Conservation (phyloP, 1,140 invertebrate genomes). For the Philotrypesis tridentata region DNA sequence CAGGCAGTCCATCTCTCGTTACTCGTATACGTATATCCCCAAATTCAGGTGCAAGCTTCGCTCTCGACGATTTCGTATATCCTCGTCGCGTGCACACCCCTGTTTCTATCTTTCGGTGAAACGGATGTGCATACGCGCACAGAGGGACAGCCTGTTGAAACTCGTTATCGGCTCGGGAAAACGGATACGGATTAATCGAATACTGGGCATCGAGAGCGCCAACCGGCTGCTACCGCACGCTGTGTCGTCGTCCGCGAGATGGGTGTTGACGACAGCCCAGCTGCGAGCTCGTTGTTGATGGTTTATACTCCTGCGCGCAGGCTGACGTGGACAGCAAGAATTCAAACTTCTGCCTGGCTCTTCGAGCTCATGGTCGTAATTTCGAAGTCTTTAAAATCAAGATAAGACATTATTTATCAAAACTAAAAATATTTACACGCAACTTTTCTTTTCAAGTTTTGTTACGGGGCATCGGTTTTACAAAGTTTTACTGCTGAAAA, state of each 20-base stretch:
- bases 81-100: neutral
- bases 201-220: neutral
- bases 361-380: too few species aligned
- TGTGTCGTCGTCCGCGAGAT: neutral
- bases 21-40: too few species aligned
- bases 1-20: neutral
- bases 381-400: too few species aligned
- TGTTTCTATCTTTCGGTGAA: neutral
- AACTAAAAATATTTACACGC: too few species aligned
- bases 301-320: neutral
- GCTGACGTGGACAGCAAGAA: neutral
- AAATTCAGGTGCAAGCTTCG: neutral
- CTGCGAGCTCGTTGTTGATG: neutral
- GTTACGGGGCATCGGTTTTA: too few species aligned
- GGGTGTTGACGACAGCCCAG: constrained; percentile 31
- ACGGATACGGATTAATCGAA: constrained; percentile 34
- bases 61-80: constrained; percentile 22
- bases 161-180: constrained; percentile 1
- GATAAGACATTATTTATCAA: too few species aligned
- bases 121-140: neutral
- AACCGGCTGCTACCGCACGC: neutral
- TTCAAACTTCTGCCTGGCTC: neutral
- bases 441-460: too few species aligned
- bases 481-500: too few species aligned
- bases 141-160: neutral